Evolutionary conservation across 2,888 invertebrate species (phyloP).

Genomic region (Platynereis dumerilii): DNA sequence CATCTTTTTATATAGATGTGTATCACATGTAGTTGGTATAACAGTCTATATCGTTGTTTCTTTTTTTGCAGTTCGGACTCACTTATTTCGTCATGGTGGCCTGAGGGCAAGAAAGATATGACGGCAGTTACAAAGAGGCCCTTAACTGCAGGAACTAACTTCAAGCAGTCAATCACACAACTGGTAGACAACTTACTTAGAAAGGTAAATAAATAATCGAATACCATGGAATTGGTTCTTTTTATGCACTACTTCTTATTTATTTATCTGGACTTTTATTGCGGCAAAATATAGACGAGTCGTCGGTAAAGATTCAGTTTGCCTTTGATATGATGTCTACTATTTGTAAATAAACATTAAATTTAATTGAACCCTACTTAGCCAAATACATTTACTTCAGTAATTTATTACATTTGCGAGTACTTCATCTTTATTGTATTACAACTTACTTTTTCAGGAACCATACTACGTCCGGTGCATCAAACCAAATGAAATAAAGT

Average conservation of each 20-base stretch:
- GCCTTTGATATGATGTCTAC: no score
- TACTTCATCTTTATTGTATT: background rate
- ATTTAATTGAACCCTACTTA: no score
- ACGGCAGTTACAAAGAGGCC: conserved; percentile 90
- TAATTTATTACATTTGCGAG: no score
- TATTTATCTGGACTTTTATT: no score
- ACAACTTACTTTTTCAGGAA: conserved; percentile 71
- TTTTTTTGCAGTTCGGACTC: conserved; percentile 74
- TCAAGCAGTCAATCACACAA: conserved; percentile 92
- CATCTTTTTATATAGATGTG: background rate
- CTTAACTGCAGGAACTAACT: conserved; percentile 89
- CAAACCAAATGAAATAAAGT: conserved; percentile 95
- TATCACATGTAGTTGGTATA: background rate
- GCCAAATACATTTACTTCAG: no score
- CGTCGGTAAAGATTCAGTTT: no score
- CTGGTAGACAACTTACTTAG: conserved; percentile 85
- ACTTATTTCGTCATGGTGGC: conserved; percentile 90
- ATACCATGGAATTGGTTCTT: background rate
- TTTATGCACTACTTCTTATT: background rate
- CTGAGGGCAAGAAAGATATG: conserved; percentile 91
- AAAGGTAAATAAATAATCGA: conserved; percentile 68
- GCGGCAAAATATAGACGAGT: no score
- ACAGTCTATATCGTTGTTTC: no score
- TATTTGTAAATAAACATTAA: no score
- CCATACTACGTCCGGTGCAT: conserved; percentile 97